Evolutionary conservation across 2,888 invertebrate genomes (phyloP), one percentile per base, ranked within the genome.

Genomic region (Agriopis marginaria): DNA sequence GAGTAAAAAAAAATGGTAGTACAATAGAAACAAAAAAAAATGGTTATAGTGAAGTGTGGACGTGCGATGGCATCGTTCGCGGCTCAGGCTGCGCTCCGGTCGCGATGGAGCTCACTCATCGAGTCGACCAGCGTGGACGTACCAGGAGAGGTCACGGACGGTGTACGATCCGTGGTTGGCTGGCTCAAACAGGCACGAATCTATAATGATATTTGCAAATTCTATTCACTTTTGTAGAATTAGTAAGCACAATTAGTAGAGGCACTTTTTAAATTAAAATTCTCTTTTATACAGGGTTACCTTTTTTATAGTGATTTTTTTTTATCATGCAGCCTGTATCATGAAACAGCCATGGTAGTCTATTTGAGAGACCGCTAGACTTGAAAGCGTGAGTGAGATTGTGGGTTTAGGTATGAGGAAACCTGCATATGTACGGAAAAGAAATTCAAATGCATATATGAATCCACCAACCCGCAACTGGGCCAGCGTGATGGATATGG

Each of bases 121-220:
- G 97, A 97, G 86, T 96, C 96, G 60, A 96, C 96, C 74, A 95
- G 95, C 76, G 95, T 96, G 73, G 96, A 96, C 82, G 95, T 96
- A 63, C 94, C 95, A 0, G 94, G 95, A 1, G 96, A 96, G 84
- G 96, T 96, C 68, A 95, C 96, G 12, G 96, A 96, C 79, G 96
- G 97, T 83, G 96, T 97, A 79, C 95, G 96, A 77, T 97, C 96
- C 79, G 97, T 97, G 83, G 97, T 97, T 76, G 97, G 97, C 92
- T 97, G 97, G 97, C 95, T 97, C 63, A 97, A 97, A 95, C 97
- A 97, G 97, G 97, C 95, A 94, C 79, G 89, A 77, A 42, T 3
- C 4, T 32, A 3, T 7, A 14, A 23, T 63, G 42, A n/a, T 44
- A 3, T 50, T 51, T 14, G 32, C 14, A 8, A 9, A 42, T 45